phyloP scores from a whole-genome alignment of 92 coral and sea anemone species.

The Palythoa grandiflora region DNA sequence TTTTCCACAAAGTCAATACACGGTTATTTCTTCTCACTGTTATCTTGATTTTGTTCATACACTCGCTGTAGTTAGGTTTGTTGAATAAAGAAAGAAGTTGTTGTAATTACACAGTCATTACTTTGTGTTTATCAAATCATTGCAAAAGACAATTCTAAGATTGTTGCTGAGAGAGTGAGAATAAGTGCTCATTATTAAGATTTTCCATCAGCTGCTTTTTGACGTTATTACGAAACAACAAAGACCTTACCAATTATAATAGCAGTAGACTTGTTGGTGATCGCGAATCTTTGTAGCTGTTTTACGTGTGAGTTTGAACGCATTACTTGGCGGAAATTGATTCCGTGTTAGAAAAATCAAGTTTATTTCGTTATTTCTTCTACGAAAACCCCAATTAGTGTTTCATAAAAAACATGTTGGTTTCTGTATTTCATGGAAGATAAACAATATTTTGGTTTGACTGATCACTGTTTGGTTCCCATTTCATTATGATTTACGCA shows the following conservation, averaged over 20 bases:
- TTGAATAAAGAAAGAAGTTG: constrained; percentile 13
- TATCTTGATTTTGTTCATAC: constrained; percentile 27
- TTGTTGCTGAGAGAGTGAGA: not conserved
- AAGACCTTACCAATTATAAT: constrained; percentile 18
- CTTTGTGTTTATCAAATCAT: constrained; percentile 16
- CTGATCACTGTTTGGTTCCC: constrained; percentile 15
- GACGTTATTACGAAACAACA: not conserved
- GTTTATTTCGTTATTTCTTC: not conserved
- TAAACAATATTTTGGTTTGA: constrained; percentile 24
- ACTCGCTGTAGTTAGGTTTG: not conserved
- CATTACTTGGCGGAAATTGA: not conserved
- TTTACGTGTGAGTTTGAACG: not conserved
- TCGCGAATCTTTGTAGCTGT: not conserved
- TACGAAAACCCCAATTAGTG: constrained; percentile 35
- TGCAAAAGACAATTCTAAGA: constrained; percentile 5
- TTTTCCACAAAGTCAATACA: constrained; percentile 38
- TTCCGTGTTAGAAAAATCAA: not conserved
- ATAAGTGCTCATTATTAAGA: not conserved
- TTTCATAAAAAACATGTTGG: constrained; percentile 23
- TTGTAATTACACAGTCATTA: constrained; percentile 14
- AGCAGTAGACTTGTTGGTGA: constrained; percentile 15
- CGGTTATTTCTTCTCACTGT: constrained; percentile 14
- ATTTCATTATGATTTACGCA: constrained; percentile 13
- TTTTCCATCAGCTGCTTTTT: constrained; percentile 11
- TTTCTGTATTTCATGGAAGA: constrained; percentile 33